phyloP scores from a whole-genome alignment of 1,140 invertebrate species.

The Pseudomyrmex concolor region DNA sequence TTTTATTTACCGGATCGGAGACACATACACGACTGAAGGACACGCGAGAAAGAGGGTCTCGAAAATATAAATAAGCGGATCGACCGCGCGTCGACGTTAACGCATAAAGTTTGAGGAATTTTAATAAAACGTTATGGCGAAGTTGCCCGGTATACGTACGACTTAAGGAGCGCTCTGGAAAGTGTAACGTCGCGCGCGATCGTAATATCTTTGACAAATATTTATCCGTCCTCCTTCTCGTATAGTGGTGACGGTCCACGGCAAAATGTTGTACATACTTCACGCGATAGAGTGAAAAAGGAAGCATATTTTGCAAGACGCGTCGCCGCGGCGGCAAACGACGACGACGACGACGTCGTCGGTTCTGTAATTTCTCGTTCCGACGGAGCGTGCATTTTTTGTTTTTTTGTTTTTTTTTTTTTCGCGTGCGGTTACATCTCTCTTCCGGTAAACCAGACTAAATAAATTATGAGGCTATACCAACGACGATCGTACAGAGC shows the following conservation, averaged over 20 bases:
- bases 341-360: neutral
- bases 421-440: conserved; percentile 25
- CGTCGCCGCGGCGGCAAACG: neutral
- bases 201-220: conserved; percentile 57
- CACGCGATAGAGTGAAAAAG: conserved; percentile 27
- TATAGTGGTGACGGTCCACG: neutral
- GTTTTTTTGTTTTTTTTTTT: too few species aligned
- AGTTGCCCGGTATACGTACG: conserved; percentile 8
- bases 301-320: conserved; percentile 41
- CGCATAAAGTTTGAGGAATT: conserved; percentile 49
- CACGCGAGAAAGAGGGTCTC: neutral
- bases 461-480: conserved; percentile 26
- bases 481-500: conserved; percentile 12
- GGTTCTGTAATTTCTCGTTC: conserved; percentile 36
- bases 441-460: conserved; percentile 31
- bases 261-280: conserved; percentile 5
- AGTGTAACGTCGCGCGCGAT: conserved; percentile 31
- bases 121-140: conserved; percentile 31
- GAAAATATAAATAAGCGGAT: conserved; percentile 47
- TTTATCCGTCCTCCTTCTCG: conserved; percentile 20
- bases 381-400: conserved; percentile 39
- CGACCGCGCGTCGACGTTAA: conserved; percentile 9
- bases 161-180: conserved; percentile 42
- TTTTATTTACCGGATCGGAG: conserved; percentile 6
- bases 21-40: neutral